Percentiles rank a stretch among this genome's conserved stretches.
These are phyloP conservation scores for Ramphastos sulfuratus DNA, from an alignment of 2,113 vertebrate species.

Conservation along the genomic window DNA sequence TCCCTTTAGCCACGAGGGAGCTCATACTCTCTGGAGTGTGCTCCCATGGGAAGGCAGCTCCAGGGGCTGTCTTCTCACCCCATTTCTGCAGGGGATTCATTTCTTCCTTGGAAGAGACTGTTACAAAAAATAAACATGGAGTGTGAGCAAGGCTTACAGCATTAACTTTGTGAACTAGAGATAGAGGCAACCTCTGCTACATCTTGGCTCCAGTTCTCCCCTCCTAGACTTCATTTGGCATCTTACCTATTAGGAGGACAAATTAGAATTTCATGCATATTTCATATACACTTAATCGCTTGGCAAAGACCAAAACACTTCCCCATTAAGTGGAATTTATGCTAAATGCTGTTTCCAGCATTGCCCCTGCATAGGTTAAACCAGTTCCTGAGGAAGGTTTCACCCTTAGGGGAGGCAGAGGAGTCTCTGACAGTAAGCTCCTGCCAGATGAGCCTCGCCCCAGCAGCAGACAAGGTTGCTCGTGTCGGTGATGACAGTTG, in stretches of 20 bases:
- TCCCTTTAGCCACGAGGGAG: accelerated
- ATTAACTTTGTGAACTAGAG: background rate
- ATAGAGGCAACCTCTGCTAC: background rate
- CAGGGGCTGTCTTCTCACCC: accelerated
- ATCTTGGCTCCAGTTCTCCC: background rate
- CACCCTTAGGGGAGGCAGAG: background rate
- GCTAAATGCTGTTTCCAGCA: background rate
- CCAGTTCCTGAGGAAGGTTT: background rate
- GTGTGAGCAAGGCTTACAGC: background rate
- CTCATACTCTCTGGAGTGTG: background rate
- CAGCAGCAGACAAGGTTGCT: background rate
- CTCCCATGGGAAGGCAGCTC: background rate
- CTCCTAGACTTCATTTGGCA: constrained; percentile 41
- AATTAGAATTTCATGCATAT: constrained; percentile 59
- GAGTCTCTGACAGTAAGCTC: background rate
- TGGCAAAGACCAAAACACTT: constrained; percentile 33
- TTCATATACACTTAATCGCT: constrained; percentile 47
- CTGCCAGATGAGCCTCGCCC: accelerated
- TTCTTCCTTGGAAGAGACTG: background rate
- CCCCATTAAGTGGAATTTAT: constrained; percentile 18
- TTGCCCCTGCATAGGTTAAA: background rate
- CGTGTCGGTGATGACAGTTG: accelerated
- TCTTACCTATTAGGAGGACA: constrained; percentile 13
- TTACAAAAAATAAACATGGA: background rate
- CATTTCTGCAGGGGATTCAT: accelerated